Evolutionary conservation across 2,797 vertebrate species (phyloP).

Genomic region (Macrochelys suwanniensis): DNA sequence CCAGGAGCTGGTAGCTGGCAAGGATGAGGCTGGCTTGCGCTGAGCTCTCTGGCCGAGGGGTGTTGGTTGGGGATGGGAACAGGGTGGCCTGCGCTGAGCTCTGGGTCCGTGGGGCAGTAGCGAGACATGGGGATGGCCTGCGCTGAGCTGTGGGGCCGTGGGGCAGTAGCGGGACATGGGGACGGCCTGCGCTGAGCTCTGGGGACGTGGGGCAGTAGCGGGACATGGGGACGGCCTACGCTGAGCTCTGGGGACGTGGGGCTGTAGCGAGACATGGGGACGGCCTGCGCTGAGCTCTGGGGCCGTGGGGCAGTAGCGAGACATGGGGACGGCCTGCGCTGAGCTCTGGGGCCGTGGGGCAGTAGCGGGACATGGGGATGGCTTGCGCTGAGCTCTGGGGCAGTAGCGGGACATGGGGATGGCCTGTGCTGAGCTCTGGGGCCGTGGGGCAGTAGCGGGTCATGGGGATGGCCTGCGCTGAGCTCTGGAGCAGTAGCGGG

Average conservation of each 20-base stretch:
- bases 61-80: neutral
- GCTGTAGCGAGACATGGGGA: neutral
- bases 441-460: neutral
- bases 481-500: neutral
- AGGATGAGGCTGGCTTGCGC: neutral
- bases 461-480: neutral
- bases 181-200: neutral
- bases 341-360: neutral
- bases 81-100: no score
- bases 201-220: no score
- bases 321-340: neutral
- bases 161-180: neutral
- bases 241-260: no score
- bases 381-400: no score
- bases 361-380: no score
- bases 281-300: constrained; percentile 48
- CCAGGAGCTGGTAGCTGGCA: neutral
- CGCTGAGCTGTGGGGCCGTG: neutral
- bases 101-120: no score
- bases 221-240: neutral
- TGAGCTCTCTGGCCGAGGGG: neutral
- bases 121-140: constrained; percentile 36
- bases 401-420: neutral
- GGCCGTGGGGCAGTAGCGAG: neutral
- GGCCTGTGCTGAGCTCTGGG: constrained; percentile 47